Evolutionary conservation across 2,113 vertebrate species (phyloP).

Genomic region (Jacana jacana): DNA sequence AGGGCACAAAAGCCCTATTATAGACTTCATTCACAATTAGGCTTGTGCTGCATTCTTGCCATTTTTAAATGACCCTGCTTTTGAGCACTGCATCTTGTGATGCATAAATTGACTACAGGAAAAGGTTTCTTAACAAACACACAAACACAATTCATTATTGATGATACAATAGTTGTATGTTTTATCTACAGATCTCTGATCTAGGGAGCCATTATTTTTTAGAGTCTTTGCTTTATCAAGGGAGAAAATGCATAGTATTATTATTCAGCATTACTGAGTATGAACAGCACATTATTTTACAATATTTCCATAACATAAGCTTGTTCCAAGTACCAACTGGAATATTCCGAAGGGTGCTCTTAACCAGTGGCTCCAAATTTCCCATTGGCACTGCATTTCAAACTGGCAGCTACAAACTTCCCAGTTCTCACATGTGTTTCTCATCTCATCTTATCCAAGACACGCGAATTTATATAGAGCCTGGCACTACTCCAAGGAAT

Average conservation of each 20-base stretch:
- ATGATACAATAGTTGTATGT: background rate
- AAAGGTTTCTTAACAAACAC: background rate
- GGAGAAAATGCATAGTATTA: background rate
- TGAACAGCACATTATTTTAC: background rate
- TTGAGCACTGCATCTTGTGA: slow-evolving; percentile 28
- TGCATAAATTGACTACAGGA: background rate
- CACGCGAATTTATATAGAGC: background rate
- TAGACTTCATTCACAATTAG: background rate
- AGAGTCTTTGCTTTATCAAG: background rate
- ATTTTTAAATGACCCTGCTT: slow-evolving; percentile 6
- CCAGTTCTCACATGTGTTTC: accelerated
- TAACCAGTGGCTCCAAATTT: background rate
- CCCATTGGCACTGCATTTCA: accelerated
- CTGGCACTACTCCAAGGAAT: background rate
- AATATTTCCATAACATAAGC: background rate
- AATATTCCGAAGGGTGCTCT: background rate
- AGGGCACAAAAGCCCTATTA: slow-evolving; percentile 30
- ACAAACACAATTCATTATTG: background rate
- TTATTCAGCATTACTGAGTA: background rate
- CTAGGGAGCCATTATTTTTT: background rate
- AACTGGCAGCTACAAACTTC: background rate
- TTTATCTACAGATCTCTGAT: background rate
- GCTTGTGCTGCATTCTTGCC: slow-evolving; percentile 17
- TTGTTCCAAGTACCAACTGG: background rate
- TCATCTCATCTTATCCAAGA: background rate